phyloP scores from a whole-genome alignment of 2,797 vertebrate genomes.

The Helicolenus hilgendorfi region DNA sequence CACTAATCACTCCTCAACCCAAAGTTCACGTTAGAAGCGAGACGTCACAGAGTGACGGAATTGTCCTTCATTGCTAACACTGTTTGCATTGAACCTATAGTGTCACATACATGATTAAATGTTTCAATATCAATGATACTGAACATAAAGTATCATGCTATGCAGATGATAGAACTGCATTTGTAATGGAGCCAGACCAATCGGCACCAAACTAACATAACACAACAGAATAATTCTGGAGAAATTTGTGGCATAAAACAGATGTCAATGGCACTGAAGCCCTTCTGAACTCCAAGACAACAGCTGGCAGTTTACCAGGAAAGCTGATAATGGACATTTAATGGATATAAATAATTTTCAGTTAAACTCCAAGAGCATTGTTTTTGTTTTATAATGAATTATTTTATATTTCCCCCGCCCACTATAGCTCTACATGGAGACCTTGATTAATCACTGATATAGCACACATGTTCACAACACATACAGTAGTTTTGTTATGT shows the following conservation, averaged over 20 bases:
- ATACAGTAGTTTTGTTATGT: background rate
- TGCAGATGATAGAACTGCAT: background rate
- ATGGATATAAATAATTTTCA: too few relatives aligned
- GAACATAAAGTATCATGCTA: background rate
- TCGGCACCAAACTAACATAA: background rate
- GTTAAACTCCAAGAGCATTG: too few relatives aligned
- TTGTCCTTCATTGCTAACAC: background rate
- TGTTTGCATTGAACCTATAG: background rate
- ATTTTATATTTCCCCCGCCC: background rate
- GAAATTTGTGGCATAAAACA: background rate
- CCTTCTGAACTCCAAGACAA: too few relatives aligned
- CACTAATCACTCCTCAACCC: background rate
- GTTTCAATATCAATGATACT: accelerated
- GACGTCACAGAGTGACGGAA: background rate
- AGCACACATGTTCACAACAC: background rate
- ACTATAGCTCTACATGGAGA: background rate
- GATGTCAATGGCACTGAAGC: too few relatives aligned
- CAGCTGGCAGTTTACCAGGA: too few relatives aligned
- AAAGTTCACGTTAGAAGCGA: background rate
- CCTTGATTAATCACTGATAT: background rate
- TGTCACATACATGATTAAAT: background rate
- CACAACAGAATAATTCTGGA: background rate
- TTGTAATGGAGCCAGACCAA: background rate
- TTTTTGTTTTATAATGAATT: too few relatives aligned
- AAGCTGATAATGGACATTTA: too few relatives aligned